Percentiles rank a stretch among this genome's conserved stretches.
phyloP scores from a whole-genome alignment of 1,140 invertebrate species.

The Mercenaria mercenaria region DNA sequence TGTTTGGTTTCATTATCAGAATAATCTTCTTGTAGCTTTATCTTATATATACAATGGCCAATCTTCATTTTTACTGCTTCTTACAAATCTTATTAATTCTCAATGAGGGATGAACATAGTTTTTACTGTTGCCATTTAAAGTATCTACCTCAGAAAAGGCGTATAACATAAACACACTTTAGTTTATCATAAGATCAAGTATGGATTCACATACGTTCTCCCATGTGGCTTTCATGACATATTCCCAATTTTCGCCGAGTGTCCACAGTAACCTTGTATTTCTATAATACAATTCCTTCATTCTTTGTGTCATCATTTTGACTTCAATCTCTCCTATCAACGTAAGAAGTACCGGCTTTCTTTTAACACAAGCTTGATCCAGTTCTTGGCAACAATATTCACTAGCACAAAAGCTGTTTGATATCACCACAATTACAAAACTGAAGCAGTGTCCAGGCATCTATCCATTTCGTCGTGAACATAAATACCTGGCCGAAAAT shows the following conservation, averaged over 20 bases:
- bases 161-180: too few relatives aligned
- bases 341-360: conserved; percentile 6
- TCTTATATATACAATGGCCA: too few relatives aligned
- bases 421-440: neutral
- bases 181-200: too few relatives aligned
- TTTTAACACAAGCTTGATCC: neutral
- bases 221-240: conserved; percentile 24
- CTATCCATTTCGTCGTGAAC: too few relatives aligned
- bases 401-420: conserved; percentile 7
- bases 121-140: too few relatives aligned
- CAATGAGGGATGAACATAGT: too few relatives aligned
- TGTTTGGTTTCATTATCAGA: too few relatives aligned
- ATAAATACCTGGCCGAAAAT: too few relatives aligned
- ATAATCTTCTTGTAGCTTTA: too few relatives aligned
- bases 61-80: too few relatives aligned
- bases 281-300: neutral
- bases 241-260: neutral
- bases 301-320: neutral
- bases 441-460: neutral
- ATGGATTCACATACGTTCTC: neutral
- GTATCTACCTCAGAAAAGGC: too few relatives aligned
- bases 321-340: neutral
- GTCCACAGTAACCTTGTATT: conserved; percentile 10
- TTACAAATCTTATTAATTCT: too few relatives aligned
- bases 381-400: conserved; percentile 8